Conservation (phyloP, 2,888 invertebrate species). For the Zygothrica quintamaculata region DNA sequence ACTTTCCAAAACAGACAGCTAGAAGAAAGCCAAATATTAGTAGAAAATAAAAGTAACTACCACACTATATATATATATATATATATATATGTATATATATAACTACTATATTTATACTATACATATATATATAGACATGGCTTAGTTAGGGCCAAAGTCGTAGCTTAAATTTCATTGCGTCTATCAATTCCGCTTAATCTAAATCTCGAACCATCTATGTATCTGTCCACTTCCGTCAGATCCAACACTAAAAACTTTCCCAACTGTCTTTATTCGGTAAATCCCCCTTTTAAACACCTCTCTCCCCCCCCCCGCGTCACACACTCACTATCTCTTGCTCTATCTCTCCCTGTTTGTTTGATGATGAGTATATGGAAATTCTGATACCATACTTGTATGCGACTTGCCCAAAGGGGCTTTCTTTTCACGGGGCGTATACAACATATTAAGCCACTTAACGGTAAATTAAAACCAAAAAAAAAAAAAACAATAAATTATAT, state of each 20-base stretch:
- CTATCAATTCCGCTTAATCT: slow-evolving; percentile 28
- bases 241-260: slow-evolving; percentile 35
- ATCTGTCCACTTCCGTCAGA: slow-evolving; percentile 37
- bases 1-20: slow-evolving; percentile 43
- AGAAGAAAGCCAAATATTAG: slow-evolving; percentile 51
- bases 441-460: slow-evolving; percentile 62
- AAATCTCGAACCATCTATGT: slow-evolving; percentile 26
- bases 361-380: slow-evolving; percentile 38
- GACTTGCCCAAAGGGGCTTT: slow-evolving; percentile 31
- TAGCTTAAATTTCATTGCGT: slow-evolving; percentile 39
- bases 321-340: no score
- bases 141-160: slow-evolving; percentile 52
- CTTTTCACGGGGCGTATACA: slow-evolving; percentile 27
- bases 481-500: background rate
- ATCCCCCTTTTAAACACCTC: background rate
- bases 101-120: no score
- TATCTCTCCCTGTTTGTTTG: background rate
- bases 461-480: slow-evolving; percentile 29
- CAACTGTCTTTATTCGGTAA: slow-evolving; percentile 11
- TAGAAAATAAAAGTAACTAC: slow-evolving; percentile 57
- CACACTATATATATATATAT: slow-evolving; percentile 57
- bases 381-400: slow-evolving; percentile 26
- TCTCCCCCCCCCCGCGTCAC: no score
- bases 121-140: no score
- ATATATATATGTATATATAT: no score